These are phyloP conservation scores for Troglohyphantes excavatus DNA, from an alignment of 2,888 invertebrate species.

Conservation along the genomic window DNA sequence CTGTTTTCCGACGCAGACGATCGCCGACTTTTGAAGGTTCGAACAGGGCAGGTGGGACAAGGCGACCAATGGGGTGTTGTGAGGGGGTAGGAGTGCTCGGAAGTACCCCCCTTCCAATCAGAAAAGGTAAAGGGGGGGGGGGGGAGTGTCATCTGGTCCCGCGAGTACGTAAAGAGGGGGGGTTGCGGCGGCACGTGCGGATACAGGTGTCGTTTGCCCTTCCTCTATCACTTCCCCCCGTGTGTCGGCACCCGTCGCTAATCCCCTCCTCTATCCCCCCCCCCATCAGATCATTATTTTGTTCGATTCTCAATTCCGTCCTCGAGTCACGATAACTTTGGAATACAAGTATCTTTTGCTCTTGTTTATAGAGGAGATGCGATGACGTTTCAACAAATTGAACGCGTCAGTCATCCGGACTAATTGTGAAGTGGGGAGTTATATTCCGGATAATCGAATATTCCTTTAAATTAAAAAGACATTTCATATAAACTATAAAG, in stretches of 20 bases:
- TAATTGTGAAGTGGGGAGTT: too few relatives aligned
- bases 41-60: conserved; percentile 45
- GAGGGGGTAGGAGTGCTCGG: conserved; percentile 44
- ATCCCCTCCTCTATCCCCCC: not conserved
- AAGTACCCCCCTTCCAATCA: conserved; percentile 28
- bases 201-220: conserved; percentile 78
- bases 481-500: too few relatives aligned
- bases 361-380: too few relatives aligned
- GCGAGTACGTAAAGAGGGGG: conserved; percentile 26
- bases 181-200: conserved; percentile 73
- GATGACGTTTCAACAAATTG: too few relatives aligned
- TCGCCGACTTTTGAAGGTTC: conserved; percentile 58
- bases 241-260: conserved; percentile 19
- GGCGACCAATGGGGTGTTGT: conserved; percentile 61
- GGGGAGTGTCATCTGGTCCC: conserved; percentile 63
- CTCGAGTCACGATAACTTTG: too few relatives aligned
- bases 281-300: not conserved
- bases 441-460: too few relatives aligned
- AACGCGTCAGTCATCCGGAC: too few relatives aligned
- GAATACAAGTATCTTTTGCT: too few relatives aligned
- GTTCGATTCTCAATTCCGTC: not conserved
- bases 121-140: not conserved
- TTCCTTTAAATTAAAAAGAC: too few relatives aligned
- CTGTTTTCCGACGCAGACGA: conserved; percentile 26
- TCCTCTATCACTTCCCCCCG: conserved; percentile 38